Base-by-base conservation (phyloP, 2,797 vertebrate species). In the Cuculus canorus region DNA sequence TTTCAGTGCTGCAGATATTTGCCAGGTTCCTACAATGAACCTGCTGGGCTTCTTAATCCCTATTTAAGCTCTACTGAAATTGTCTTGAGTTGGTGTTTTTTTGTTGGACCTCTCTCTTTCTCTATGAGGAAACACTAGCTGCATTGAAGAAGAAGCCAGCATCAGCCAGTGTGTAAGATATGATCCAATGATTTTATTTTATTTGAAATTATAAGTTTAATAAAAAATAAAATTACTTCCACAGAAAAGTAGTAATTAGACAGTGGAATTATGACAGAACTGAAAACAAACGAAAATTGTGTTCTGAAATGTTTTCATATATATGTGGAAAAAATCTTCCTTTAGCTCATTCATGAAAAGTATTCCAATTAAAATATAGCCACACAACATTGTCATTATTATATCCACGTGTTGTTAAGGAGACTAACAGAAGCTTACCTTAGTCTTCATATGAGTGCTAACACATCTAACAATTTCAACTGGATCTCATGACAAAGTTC, bases 11-110 rank as follows among this genome's bases (percentile, higher is more conserved):
- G 39, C 27, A 90, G 69, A 83, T 37, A 45, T 61, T 60, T 76
- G 3, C 33, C 95, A 75, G 39, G 60, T 84, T 61, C 59, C 35
- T 87, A 64, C 82, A 96, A 18, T 11, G 25, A 65, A 80, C 37
- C 54, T 92, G 41, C 7, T 75, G 43, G 54, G 89, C 70, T 92
- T 92, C 69, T 91, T 93, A 86, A 52, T 68, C 57, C 56, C 41
- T 95, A 35, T 65, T 59, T 64, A 76, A 70, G 43, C 35, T 96
- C 63, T 92, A 27, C 30, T 70, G 60, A 61, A 33, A 88, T 17
- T 60, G 43, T 85, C 83, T 83, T 94, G 65, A 93, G 87, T 32
- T 10, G 81, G n/a, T 75, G n/a, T 89, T 90, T 60, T 88, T 73
- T 93, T 89, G 41, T 70, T 90, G 79, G 39, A 85, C 17, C 7